phyloP scores from a whole-genome alignment of 2,888 invertebrate species.

The Meiosimyza platycephala region DNA sequence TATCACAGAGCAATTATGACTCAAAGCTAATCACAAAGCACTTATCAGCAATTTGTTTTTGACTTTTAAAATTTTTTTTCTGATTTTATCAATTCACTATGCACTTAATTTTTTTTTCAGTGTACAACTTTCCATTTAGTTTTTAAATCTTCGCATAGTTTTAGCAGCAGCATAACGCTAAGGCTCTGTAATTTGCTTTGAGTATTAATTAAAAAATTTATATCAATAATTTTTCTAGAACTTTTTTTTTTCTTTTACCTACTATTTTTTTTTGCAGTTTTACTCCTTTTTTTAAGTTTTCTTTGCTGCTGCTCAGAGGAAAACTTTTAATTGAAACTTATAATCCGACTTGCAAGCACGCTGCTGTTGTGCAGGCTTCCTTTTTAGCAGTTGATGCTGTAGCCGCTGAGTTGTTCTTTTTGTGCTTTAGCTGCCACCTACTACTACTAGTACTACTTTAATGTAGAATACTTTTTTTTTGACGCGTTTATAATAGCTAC shows the following conservation, averaged over 20 bases:
- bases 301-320: constrained; percentile 4
- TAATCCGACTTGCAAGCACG: constrained; percentile 29
- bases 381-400: neutral
- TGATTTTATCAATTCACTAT: too few relatives aligned
- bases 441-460: too few relatives aligned
- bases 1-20: too few relatives aligned
- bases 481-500: neutral
- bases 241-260: constrained; percentile 42
- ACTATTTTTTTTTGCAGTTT: constrained; percentile 46
- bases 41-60: too few relatives aligned
- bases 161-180: constrained; percentile 5
- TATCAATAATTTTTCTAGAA: constrained; percentile 42
- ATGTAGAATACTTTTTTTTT: neutral
- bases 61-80: too few relatives aligned
- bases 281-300: constrained; percentile 32
- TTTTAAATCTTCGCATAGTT: too few relatives aligned
- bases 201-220: constrained; percentile 49
- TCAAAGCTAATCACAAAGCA: too few relatives aligned
- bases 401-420: neutral
- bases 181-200: constrained; percentile 47
- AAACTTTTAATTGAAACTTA: constrained; percentile 37
- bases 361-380: constrained; percentile 7
- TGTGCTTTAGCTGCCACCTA: neutral
- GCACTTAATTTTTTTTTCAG: too few relatives aligned
- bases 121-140: too few relatives aligned